Evolutionary conservation across 2,888 invertebrate genomes (phyloP).

Genomic region (Coelopa pilipes): DNA sequence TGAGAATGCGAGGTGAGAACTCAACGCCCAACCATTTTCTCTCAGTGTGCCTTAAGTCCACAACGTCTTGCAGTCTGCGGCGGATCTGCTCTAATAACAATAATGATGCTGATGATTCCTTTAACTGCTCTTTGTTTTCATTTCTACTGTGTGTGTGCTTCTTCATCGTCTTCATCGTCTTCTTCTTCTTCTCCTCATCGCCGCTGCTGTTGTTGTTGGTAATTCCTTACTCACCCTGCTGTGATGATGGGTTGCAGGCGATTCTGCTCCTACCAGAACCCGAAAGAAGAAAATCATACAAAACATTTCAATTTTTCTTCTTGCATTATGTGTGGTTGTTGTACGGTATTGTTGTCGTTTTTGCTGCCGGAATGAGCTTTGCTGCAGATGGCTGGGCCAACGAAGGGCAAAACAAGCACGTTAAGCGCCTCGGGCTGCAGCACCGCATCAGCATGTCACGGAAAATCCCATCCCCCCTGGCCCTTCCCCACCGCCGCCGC

Average conservation of each 20-base stretch:
- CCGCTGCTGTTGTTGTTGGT: conserved; percentile 16
- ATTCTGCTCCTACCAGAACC: conserved; percentile 6
- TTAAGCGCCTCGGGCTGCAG: conserved; percentile 30
- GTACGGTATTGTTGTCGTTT: neutral
- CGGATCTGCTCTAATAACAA: conserved; percentile 36
- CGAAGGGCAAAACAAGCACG: conserved; percentile 18
- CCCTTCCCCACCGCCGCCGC: neutral
- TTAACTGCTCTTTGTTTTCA: conserved; percentile 36
- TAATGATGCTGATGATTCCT: conserved; percentile 40
- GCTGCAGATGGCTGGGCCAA: neutral
- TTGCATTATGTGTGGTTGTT: neutral
- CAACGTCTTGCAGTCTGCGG: conserved; percentile 39
- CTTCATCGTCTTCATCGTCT: neutral
- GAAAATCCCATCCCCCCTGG: conserved; percentile 18
- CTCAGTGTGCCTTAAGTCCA: conserved; percentile 26
- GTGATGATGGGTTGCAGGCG: conserved; percentile 32
- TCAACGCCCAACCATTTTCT: too few relatives aligned
- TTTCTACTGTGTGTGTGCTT: conserved; percentile 21
- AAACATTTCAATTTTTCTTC: conserved; percentile 26
- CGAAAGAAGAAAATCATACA: neutral
- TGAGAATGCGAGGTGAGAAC: too few relatives aligned
- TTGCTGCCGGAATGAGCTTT: conserved; percentile 12
- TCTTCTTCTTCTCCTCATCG: neutral
- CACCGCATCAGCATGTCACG: conserved; percentile 27
- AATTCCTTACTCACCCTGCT: conserved; percentile 11